phyloP scores from a whole-genome alignment of 2,888 invertebrate genomes.

The Koerneria pararmatus region DNA sequence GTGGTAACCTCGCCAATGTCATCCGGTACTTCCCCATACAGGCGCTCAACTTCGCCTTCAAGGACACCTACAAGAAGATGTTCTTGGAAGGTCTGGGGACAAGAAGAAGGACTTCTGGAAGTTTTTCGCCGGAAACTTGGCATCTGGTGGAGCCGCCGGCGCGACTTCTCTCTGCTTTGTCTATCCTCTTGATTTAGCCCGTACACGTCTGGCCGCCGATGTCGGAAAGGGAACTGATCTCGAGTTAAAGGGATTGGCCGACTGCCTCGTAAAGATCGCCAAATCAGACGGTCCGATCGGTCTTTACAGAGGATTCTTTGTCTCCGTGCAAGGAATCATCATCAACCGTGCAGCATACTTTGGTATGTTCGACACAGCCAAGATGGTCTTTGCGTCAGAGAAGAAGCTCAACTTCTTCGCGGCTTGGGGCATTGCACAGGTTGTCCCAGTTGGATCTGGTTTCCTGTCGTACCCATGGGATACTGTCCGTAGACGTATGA shows the following conservation, averaged over 20 bases:
- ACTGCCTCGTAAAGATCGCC: constrained; percentile 78
- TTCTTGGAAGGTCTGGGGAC: constrained; percentile 62
- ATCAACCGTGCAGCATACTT: constrained; percentile 93
- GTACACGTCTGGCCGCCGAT: constrained; percentile 81
- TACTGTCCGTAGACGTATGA: constrained; percentile 91
- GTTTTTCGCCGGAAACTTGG: constrained; percentile 69
- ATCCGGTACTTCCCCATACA: constrained; percentile 80
- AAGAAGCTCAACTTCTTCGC: constrained; percentile 83
- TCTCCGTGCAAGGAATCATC: constrained; percentile 81
- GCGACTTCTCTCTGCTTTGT: constrained; percentile 87
- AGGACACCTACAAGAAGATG: constrained; percentile 62
- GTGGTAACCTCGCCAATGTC: constrained; percentile 57
- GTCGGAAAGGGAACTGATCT: constrained; percentile 72
- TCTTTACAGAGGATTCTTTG: constrained; percentile 84
- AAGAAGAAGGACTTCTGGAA: constrained; percentile 84
- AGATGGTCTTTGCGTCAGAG: constrained; percentile 75
- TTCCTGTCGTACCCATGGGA: constrained; percentile 94
- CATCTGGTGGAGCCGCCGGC: constrained; percentile 87
- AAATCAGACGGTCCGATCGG: constrained; percentile 77
- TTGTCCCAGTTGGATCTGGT: constrained; percentile 81
- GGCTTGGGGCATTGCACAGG: constrained; percentile 75
- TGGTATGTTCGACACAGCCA: constrained; percentile 90
- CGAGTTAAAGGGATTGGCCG: constrained; percentile 70
- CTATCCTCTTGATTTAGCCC: constrained; percentile 89
- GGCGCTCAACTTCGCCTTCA: constrained; percentile 88